A percentile compares a stretch with the other conserved stretches of the same genome.
Evolutionary conservation across 1,140 invertebrate genomes (phyloP).

Genomic region (Eriosoma lanigerum): DNA sequence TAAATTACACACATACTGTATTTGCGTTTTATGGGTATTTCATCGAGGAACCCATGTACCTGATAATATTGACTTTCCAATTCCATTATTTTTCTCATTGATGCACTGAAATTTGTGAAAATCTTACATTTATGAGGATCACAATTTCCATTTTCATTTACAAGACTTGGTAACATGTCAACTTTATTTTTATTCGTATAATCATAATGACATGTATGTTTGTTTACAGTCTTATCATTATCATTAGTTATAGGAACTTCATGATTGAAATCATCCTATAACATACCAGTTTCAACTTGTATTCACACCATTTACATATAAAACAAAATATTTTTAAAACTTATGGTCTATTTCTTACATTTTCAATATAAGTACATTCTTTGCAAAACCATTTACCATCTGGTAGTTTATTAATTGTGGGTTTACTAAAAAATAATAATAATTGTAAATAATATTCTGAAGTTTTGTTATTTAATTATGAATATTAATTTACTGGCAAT

Average conservation of each 20-base stretch:
- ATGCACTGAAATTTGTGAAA: background rate
- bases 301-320: background rate
- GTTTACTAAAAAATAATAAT: constrained; percentile 12
- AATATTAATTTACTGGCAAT: constrained; percentile 74
- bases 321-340: background rate
- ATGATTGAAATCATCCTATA: background rate
- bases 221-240: constrained; percentile 3
- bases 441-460: background rate
- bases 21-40: constrained; percentile 29
- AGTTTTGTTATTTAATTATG: background rate
- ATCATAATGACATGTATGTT: background rate
- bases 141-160: background rate
- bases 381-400: constrained; percentile 7
- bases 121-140: background rate
- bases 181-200: background rate
- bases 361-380: background rate
- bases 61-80: background rate
- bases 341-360: background rate
- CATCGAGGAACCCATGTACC: background rate
- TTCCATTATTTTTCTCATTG: background rate
- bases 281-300: background rate
- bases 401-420: constrained; percentile 6
- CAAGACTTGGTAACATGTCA: background rate
- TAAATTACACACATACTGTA: background rate
- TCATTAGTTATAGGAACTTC: background rate